Base-by-base conservation (phyloP, 1,140 invertebrate genomes). In the Panagrolaimus sp. region DNA sequence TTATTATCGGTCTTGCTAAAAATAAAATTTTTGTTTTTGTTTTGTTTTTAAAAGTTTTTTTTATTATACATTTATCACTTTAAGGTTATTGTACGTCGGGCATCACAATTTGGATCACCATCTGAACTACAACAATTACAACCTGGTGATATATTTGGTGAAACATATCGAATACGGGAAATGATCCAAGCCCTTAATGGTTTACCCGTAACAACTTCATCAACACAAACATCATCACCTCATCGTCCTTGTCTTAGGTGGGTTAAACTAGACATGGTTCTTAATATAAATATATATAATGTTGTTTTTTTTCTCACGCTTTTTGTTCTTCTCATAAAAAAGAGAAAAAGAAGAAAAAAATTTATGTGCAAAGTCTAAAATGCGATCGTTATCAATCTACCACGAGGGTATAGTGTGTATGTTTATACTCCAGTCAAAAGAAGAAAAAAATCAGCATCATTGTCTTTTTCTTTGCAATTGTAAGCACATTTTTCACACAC, bases 161-260 rank as follows among this genome's bases (percentile, higher is more conserved):
- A 57, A 57, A 27, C 27, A 27, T 27, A 57, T 57, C 51, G 51
- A 20, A 57, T 57, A 25, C 11, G 51, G 11, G 51, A 57, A 20
- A 57, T 57, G 51, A 16, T 57, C n/a, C 51, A 57, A 57, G 51
- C 51, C 51, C 20, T 57, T 20, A 57, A 57, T 57, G 27, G 20
- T 27, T 27, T 25, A 20, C 7, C 48, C 13, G 16, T 20, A 13
- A 20, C 51, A 25, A 57, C 20, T 27, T 25, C 51, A 2, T 20
- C 27, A 27, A 25, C 51, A 11, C 51, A 57, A 27, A 57, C 51
- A 13, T 57, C 51, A 27, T 57, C 51, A 57, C 51, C 51, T 57
- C 51, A 27, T 20, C 51, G 27, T 27, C 51, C 51, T 11, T 57
- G 27, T 27, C 51, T 57, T 20, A 57, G 51, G 51, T 57, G 20